Evolutionary conservation across 2,888 invertebrate species (phyloP), one percentile per base, ranked within the genome.

Genomic region (Sepioteuthis lessoniana): DNA sequence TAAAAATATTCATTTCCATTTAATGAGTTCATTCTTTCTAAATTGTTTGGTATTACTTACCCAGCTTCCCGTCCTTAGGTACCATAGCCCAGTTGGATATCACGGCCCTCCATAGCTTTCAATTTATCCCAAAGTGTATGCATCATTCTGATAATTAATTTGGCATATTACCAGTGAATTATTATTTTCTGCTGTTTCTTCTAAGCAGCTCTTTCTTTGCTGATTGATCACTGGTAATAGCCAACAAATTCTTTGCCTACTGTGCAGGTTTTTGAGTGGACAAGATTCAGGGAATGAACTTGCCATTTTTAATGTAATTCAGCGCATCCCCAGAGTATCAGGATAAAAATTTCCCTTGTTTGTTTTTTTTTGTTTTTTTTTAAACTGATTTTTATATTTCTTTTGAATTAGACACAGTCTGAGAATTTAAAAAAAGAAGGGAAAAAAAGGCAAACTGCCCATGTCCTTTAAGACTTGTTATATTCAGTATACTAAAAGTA

Each of bases 61-160:
- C 76, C 76, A 76, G 76, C 76, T 76, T 76, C 76, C 76, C 76
- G 76, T 76, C 76, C 76, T 76, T 76, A n/a, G 76, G 76, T 76
- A 76, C n/a, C n/a, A 76, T 31, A 76, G 76, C 31, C 76, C 76
- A 28, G 76, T 76, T 76, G 76, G 76, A 76, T 76, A 76, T 76
- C 76, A 76, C n/a, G 35, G 76, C 76, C 76, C n/a, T 76, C 35
- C 35, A 76, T 76, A 76, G 76, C 76, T 76, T 76, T 76, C n/a
- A 76, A 76, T 76, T n/a, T 76, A n/a, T 76, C 76, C 76, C 76
- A 76, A 76, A 76, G 76, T 42, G 42, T n/a, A n/a, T 76, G 76
- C n/a, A n/a, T 76, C 76, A 76, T n/a, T 76, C n/a, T 76, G 35
- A 76, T 76, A 76, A 76, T 16, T 47, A 60, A 60, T 7, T 60